Base-by-base conservation (phyloP, 1,140 invertebrate species). In the Coelopa frigida region DNA sequence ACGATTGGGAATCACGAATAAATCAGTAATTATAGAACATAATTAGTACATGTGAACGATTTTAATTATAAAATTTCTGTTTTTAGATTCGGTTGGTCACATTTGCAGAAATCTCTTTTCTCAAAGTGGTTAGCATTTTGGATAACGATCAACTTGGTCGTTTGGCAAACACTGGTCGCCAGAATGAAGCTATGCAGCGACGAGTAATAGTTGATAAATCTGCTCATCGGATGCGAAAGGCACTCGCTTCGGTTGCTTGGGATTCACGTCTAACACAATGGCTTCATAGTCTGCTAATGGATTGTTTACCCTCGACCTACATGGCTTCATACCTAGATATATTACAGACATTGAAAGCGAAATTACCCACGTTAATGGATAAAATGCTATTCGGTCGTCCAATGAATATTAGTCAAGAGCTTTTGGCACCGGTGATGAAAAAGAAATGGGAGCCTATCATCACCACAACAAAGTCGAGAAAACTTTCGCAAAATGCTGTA, bases 291-390 rank as follows among this genome's bases (percentile, higher is more conserved):
- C 64, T 84, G 8, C 61, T 93, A 5, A 73, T 88, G 44, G 85
- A 90, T 33, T 71, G 82, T 56, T 67, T 89, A 8, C 75, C 83
- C 2, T 70, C 76, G 7, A 71, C 76, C n/a, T 82, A 85, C 59
- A 69, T 91, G 42, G 75, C 78, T 4, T 78, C 79, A 14, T 93
- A 92, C 67, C 64, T 92, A 3, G 88, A 92, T 58, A 82, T 89
- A 26, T 61, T 93, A 42, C 78, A 89, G 73, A 84, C 82, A 2
- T 62, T 91, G 3, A 81, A 80, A 62, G 67, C 76, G 3, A 89
- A 89, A 72, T 73, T 87, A 41, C 87, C 87, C 4, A 75, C 75
- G n/a, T 70, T 92, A 12, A 75, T 88, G 3, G 87, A 90, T 45
- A 84, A 81, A 65, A 83, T 89, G 75, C 75, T 87, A 39, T 75